These are phyloP conservation scores for Addax nasomaculatus DNA, from an alignment of 2,113 vertebrate species.

Conservation along the genomic window DNA sequence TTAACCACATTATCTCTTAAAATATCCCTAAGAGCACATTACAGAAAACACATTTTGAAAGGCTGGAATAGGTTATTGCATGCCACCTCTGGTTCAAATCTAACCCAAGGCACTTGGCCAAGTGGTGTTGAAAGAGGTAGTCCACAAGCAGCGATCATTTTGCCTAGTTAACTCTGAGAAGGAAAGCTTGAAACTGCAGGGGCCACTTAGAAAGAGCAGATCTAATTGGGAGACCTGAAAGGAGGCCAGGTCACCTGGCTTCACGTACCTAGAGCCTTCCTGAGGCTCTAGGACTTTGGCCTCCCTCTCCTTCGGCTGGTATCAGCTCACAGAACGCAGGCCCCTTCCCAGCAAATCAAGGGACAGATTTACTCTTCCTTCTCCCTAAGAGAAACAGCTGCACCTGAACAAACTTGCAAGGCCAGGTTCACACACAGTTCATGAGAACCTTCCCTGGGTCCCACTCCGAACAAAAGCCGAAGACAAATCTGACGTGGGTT, in stretches of 20 bases:
- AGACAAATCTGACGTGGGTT: slow-evolving; percentile 23
- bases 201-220: slow-evolving; percentile 42
- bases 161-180: slow-evolving; percentile 28
- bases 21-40: neutral
- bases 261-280: neutral
- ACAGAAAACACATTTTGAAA: neutral
- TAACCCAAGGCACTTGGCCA: neutral
- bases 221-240: slow-evolving; percentile 41
- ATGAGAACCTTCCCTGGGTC: slow-evolving; percentile 16
- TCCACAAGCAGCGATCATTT: neutral
- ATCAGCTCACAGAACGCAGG: slow-evolving; percentile 15
- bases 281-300: neutral
- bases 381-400: neutral
- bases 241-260: slow-evolving; percentile 20
- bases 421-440: neutral
- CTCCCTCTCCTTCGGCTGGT: slow-evolving; percentile 37
- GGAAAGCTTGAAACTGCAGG: slow-evolving; percentile 40
- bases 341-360: slow-evolving; percentile 40
- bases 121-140: neutral
- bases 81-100: neutral
- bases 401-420: slow-evolving; percentile 64
- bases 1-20: slow-evolving; percentile 28
- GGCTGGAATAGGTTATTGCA: neutral
- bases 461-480: neutral
- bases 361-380: slow-evolving; percentile 22